Percentiles rank a stretch among this genome's conserved stretches.
Conservation (phyloP, 1,140 invertebrate genomes). For the Nymphalis io region DNA sequence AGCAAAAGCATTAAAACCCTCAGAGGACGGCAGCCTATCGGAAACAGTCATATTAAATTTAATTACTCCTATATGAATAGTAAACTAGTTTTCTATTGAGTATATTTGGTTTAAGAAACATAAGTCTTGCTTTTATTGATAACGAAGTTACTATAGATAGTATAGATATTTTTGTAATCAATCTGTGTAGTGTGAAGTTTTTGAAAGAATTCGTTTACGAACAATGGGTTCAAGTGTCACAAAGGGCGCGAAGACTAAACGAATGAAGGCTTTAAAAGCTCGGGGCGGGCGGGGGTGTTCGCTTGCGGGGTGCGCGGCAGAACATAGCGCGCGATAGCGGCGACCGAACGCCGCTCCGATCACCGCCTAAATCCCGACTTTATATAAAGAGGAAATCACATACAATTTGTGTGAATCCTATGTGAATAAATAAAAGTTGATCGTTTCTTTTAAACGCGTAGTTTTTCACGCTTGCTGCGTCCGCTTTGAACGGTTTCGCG, state of each 20-base stretch:
- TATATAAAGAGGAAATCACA: constrained; percentile 36
- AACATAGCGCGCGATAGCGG: constrained; percentile 61
- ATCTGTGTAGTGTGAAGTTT: constrained; percentile 26
- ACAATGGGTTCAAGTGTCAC: constrained; percentile 76
- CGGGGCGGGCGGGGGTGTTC: constrained; percentile 46
- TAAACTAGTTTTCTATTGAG: neutral
- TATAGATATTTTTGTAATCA: neutral
- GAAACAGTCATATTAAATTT: neutral
- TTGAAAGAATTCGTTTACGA: constrained; percentile 57
- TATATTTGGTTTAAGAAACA: neutral
- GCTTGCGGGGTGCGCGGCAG: constrained; percentile 52
- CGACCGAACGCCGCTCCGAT: constrained; percentile 60
- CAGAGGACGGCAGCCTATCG: neutral
- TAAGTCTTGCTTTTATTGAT: neutral
- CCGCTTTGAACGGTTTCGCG: constrained; percentile 31
- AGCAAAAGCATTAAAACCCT: constrained; percentile 20
- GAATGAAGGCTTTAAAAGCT: constrained; percentile 63
- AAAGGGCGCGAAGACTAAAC: constrained; percentile 76
- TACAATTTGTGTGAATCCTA: constrained; percentile 42
- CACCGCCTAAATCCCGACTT: constrained; percentile 35
- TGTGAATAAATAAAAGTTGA: constrained; percentile 57
- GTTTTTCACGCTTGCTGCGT: constrained; percentile 50
- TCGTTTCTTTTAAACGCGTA: constrained; percentile 42
- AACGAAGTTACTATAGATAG: constrained; percentile 6
- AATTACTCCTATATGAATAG: neutral